Percentiles rank a stretch among this genome's conserved stretches.
phyloP scores from a whole-genome alignment of 2,113 vertebrate genomes.

The Apus apus region DNA sequence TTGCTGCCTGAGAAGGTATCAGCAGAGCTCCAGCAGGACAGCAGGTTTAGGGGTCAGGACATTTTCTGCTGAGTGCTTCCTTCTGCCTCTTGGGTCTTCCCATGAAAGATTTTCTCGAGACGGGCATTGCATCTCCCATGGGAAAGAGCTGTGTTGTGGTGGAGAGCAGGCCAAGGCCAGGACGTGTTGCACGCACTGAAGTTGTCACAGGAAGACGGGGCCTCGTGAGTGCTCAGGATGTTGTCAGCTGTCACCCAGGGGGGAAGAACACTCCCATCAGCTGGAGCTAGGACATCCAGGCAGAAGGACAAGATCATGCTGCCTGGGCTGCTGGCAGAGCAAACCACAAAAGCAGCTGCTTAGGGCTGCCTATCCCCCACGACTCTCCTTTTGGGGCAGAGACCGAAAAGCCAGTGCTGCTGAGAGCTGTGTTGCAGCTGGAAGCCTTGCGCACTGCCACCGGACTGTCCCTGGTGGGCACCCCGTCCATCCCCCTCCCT shows the following conservation, averaged over 20 bases:
- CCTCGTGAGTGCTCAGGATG: rapidly evolving
- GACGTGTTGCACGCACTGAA: neutral
- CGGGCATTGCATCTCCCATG: neutral
- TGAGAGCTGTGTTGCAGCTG: neutral
- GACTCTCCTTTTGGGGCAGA: neutral
- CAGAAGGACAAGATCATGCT: neutral
- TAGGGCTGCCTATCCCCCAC: neutral
- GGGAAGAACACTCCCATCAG: neutral
- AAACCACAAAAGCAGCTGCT: neutral
- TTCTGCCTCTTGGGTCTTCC: neutral
- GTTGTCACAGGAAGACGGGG: neutral
- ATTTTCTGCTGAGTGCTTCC: neutral
- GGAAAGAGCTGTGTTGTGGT: neutral
- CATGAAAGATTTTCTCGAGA: neutral
- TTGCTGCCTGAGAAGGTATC: neutral
- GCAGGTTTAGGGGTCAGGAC: rapidly evolving
- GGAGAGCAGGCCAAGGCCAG: rapidly evolving
- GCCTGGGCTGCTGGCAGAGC: neutral
- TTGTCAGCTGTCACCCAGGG: neutral
- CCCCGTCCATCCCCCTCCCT: too few relatives aligned
- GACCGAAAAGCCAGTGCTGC: rapidly evolving
- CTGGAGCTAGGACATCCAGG: neutral
- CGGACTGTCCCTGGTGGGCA: rapidly evolving
- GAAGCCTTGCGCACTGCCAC: rapidly evolving
- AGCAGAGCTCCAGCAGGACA: rapidly evolving